Evolutionary conservation across 1,140 invertebrate species (phyloP), one percentile per base, ranked within the genome.

Genomic region (Leptonema lineaticorne): DNA sequence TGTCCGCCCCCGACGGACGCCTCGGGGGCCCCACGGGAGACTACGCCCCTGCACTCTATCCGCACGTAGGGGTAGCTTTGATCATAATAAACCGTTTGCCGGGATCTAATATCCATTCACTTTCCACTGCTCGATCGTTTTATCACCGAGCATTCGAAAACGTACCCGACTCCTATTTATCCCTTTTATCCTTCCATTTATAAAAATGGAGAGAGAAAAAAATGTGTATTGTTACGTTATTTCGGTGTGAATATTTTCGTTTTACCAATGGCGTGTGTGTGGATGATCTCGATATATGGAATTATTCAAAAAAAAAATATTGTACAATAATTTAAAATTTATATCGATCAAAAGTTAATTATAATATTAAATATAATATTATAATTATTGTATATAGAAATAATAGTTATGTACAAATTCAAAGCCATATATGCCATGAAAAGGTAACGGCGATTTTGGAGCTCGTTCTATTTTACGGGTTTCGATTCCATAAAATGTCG

Each of bases 401-500:
- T n/a, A n/a, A n/a, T n/a, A n/a, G n/a, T n/a, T n/a, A n/a, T n/a
- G n/a, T n/a, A n/a, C n/a, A n/a, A n/a, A n/a, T n/a, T n/a, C n/a
- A n/a, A n/a, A n/a, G n/a, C n/a, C n/a, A n/a, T n/a, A n/a, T n/a
- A n/a, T n/a, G n/a, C n/a, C n/a, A n/a, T n/a, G n/a, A 66, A 66
- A 28, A 37, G 62, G 62, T 28, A 22, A 22, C 24, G 50, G 45
- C 62, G 41, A 64, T 64, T 64, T 28, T 30, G 18, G 18, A 48
- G 53, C 63, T 46, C 56, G 63, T 66, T 65, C 37, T 66, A 48
- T 63, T 71, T 71, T 71, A 71, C 63, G 69, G 46, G 46, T 71
- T 71, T 71, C 69, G 69, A 71, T 71, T 71, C 63, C 69, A 71
- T 71, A 68, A 71, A 71, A 66, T 68, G 69, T 59, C 69, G 29